Evolutionary conservation across 2,888 invertebrate genomes (phyloP).

Genomic region (Steinernema hermaphroditum): DNA sequence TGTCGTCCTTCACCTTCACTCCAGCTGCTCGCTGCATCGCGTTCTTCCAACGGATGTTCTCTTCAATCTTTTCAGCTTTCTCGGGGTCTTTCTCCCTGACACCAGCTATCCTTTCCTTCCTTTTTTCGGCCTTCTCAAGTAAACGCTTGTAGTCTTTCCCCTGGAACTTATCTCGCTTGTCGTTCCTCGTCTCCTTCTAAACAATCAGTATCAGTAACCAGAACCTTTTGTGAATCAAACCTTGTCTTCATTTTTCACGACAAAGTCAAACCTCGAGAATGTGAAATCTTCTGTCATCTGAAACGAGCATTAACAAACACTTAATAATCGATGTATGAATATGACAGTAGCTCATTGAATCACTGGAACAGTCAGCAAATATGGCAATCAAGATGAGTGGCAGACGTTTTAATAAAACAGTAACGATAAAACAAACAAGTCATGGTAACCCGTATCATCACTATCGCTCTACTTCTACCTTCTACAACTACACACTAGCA

Average conservation of each 20-base stretch:
- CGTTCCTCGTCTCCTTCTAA: constrained; percentile 69
- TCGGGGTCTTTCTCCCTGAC: constrained; percentile 71
- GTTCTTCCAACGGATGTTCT: constrained; percentile 83
- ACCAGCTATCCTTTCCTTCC: constrained; percentile 44
- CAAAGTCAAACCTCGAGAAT: constrained; percentile 17
- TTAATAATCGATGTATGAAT: no score
- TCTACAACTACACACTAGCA: background rate
- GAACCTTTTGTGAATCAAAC: no score
- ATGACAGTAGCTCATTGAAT: no score
- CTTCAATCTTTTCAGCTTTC: constrained; percentile 78
- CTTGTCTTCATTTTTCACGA: constrained; percentile 15
- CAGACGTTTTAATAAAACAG: no score
- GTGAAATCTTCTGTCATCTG: no score
- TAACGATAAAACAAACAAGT: no score
- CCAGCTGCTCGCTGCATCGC: constrained; percentile 86
- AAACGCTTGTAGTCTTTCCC: constrained; percentile 78
- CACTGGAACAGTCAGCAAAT: no score
- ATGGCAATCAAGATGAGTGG: no score
- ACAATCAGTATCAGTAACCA: no score
- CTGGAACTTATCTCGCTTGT: constrained; percentile 69
- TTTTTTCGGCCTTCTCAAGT: constrained; percentile 76
- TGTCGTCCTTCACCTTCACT: constrained; percentile 88
- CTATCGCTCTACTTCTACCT: background rate
- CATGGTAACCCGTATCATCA: no score
- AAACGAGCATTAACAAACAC: no score